Percentiles rank a stretch among this genome's conserved stretches.
Evolutionary conservation across 2,888 invertebrate genomes (phyloP).

Genomic region (Lasiommata megera): DNA sequence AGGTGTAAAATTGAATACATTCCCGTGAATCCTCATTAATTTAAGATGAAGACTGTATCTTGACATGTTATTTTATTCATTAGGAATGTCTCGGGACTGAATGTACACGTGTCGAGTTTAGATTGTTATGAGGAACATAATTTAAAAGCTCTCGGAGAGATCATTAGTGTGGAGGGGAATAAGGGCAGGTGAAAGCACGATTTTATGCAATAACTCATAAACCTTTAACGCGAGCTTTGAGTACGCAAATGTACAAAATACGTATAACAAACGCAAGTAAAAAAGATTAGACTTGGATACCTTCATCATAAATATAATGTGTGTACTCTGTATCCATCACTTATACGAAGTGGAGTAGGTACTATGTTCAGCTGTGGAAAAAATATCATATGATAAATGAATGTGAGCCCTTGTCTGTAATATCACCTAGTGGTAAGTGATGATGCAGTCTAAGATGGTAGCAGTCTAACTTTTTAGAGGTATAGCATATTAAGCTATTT

Average conservation of each 20-base stretch:
- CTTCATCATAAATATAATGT: too few species aligned
- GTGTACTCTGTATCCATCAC: too few species aligned
- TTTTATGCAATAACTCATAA: conserved; percentile 28
- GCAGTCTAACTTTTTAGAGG: too few species aligned
- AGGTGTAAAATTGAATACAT: conserved; percentile 76
- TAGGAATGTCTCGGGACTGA: conserved; percentile 62
- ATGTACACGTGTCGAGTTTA: conserved; percentile 64
- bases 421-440: too few species aligned
- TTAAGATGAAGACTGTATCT: conserved; percentile 76
- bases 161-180: conserved; percentile 56
- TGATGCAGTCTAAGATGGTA: too few species aligned
- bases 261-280: neutral
- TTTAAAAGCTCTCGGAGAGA: conserved; percentile 71
- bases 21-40: conserved; percentile 75
- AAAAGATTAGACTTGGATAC: too few species aligned
- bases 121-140: conserved; percentile 75
- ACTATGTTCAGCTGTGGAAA: too few species aligned
- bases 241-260: neutral
- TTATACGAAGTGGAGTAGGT: too few species aligned
- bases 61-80: conserved; percentile 80
- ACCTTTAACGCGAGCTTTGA: conserved; percentile 22
- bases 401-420: too few species aligned
- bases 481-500: too few species aligned
- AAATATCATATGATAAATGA: too few species aligned
- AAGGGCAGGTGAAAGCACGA: conserved; percentile 39